Conservation (phyloP, 2,888 invertebrate genomes). For the Agrochola lychnidis region DNA sequence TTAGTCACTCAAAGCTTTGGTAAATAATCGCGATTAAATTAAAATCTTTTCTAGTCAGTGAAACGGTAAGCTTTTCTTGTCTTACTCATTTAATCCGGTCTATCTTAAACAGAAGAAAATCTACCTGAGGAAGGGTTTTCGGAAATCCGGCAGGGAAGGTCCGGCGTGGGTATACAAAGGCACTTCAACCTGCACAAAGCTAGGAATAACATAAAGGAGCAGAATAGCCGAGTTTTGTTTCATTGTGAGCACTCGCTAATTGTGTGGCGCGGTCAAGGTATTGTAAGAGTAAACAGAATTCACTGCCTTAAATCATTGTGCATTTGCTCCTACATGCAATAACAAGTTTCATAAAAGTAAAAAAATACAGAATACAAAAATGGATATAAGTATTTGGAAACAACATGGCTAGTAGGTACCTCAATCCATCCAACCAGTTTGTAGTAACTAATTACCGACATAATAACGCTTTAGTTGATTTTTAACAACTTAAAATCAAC, state of each 20-base stretch:
- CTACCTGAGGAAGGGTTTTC: slow-evolving; percentile 42
- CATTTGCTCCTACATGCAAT: neutral
- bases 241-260: slow-evolving; percentile 18
- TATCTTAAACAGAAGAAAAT: slow-evolving; percentile 24
- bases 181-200: slow-evolving; percentile 38
- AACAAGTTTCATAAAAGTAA: neutral
- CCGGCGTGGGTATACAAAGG: slow-evolving; percentile 29
- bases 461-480: neutral
- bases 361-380: neutral
- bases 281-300: neutral
- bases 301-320: neutral
- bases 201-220: slow-evolving; percentile 29
- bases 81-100: slow-evolving; percentile 2
- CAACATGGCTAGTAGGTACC: neutral
- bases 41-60: neutral
- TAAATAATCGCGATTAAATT: neutral
- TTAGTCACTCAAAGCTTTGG: neutral
- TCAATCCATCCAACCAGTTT: neutral
- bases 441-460: slow-evolving; percentile 2
- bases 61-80: neutral
- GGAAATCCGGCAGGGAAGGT: slow-evolving; percentile 41
- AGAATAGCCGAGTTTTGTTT: slow-evolving; percentile 43
- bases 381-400: neutral
- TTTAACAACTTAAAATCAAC: neutral
- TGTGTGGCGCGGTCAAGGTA: slow-evolving; percentile 24